Conservation (phyloP, 1,140 invertebrate species). For the Lamellibrachia luymesi region DNA sequence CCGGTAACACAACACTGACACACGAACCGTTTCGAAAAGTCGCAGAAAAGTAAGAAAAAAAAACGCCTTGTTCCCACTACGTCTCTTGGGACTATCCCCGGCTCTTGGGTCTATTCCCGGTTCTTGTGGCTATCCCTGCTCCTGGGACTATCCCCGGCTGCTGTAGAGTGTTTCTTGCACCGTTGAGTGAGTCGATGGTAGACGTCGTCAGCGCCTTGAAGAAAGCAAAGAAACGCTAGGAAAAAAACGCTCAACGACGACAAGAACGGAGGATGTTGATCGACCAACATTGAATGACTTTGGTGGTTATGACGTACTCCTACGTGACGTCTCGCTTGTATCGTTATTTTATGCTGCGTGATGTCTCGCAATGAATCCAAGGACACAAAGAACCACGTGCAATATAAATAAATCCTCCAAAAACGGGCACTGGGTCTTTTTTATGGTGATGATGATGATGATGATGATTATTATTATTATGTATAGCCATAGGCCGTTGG, state of each 20-base stretch:
- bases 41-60: not conserved
- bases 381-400: not conserved
- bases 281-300: not conserved
- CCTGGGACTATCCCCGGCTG: not conserved
- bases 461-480: no score
- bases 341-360: not conserved
- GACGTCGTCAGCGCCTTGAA: no score
- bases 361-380: not conserved
- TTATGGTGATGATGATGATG: no score
- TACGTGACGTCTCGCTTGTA: not conserved
- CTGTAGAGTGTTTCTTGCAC: not conserved
- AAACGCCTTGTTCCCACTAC: not conserved
- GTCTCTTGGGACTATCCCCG: not conserved
- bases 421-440: not conserved
- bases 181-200: no score
- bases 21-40: no score
- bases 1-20: no score
- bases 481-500: no score
- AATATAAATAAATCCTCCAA: not conserved
- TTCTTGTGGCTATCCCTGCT: not conserved
- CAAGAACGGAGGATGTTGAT: not conserved
- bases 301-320: not conserved
- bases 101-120: no score
- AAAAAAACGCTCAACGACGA: not conserved
- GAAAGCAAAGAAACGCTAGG: not conserved